Conservation (phyloP, 2,113 vertebrate genomes). For the Menura novaehollandiae region DNA sequence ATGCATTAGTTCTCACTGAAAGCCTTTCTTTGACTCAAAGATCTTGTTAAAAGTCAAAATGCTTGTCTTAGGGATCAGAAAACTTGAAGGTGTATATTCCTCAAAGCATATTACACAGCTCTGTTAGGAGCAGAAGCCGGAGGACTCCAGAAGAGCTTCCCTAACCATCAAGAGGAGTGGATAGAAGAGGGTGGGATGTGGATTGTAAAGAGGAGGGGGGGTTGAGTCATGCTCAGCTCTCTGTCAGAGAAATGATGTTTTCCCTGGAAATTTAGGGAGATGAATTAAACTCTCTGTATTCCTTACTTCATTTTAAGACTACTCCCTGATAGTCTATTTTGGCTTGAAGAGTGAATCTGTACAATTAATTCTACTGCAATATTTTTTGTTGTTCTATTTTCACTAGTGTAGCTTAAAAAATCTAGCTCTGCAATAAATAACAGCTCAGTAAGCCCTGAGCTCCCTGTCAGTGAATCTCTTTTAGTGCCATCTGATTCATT, state of each 20-base stretch:
- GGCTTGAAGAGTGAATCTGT: background rate
- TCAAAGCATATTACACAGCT: background rate
- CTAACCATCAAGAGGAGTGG: background rate
- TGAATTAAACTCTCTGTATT: background rate
- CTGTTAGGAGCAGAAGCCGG: background rate
- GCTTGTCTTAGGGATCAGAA: background rate
- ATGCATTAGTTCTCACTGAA: background rate
- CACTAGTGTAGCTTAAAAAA: constrained; percentile 8
- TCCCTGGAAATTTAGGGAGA: background rate
- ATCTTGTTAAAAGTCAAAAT: background rate
- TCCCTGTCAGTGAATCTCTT: constrained; percentile 45
- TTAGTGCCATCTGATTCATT: constrained; percentile 45
- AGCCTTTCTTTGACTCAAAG: background rate
- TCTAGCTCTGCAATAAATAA: constrained; percentile 12
- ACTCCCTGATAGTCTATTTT: background rate
- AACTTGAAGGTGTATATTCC: background rate
- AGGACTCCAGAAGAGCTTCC: background rate
- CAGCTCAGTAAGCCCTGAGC: background rate
- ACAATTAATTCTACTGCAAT: constrained; percentile 14
- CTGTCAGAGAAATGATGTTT: background rate
- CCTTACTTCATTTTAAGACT: background rate
- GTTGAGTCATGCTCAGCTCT: background rate
- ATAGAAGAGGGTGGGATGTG: background rate
- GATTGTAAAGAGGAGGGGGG: background rate
- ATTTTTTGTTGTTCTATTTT: constrained; percentile 38